Percentiles rank a stretch among this genome's conserved stretches.
phyloP scores from a whole-genome alignment of 2,113 vertebrate species.

The Penelope pileata region DNA sequence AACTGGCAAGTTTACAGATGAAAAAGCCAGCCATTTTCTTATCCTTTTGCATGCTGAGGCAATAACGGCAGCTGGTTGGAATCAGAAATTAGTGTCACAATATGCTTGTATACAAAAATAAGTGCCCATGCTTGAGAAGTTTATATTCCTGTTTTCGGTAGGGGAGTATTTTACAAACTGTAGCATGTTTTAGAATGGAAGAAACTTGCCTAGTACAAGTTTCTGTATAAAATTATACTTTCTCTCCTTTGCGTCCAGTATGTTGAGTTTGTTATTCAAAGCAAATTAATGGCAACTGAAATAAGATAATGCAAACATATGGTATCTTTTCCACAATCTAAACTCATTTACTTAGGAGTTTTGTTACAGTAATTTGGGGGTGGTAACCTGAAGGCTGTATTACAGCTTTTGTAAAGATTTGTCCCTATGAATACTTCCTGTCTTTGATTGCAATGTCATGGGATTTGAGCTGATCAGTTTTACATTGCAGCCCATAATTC shows the following conservation, averaged over 20 bases:
- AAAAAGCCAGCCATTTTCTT: neutral
- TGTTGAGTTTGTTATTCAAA: neutral
- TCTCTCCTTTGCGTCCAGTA: neutral
- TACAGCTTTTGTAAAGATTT: neutral
- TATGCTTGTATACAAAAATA: neutral
- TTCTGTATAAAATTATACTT: neutral
- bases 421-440: neutral
- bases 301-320: neutral
- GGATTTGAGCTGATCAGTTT: neutral
- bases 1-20: neutral
- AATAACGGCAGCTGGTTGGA: neutral
- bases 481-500: neutral
- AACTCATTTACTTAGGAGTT: neutral
- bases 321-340: neutral
- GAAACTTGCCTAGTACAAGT: neutral
- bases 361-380: neutral
- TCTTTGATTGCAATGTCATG: neutral
- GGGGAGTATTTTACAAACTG: neutral
- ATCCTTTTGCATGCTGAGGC: neutral
- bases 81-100: neutral
- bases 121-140: neutral
- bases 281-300: neutral
- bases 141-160: neutral
- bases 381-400: neutral
- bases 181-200: neutral